These are phyloP conservation scores for Norana najaformis DNA, from an alignment of 2,888 invertebrate genomes.

Conservation along the genomic window DNA sequence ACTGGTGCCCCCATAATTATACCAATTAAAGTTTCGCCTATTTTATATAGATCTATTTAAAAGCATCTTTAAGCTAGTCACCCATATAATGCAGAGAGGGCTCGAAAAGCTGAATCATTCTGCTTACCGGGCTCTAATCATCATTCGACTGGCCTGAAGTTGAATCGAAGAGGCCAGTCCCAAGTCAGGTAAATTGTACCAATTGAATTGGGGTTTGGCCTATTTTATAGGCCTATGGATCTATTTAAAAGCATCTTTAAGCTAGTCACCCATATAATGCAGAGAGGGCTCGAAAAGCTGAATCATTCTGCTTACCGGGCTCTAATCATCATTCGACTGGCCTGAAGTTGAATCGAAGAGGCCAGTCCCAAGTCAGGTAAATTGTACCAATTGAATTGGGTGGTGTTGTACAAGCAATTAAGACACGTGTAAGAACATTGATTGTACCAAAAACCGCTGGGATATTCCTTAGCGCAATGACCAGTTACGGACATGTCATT, in stretches of 20 bases:
- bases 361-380: not conserved
- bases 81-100: too few species aligned
- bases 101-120: too few species aligned
- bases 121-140: not conserved
- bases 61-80: too few species aligned
- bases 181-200: not conserved
- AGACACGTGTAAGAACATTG: not conserved
- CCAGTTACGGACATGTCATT: not conserved
- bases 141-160: conserved; percentile 7
- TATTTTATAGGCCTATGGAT: too few species aligned
- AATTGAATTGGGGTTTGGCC: too few species aligned
- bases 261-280: too few species aligned
- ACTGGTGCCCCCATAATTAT: too few species aligned
- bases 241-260: too few species aligned
- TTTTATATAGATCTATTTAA: too few species aligned
- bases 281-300: too few species aligned
- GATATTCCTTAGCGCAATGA: not conserved
- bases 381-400: not conserved
- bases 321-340: not conserved
- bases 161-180: not conserved
- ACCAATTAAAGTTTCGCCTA: too few species aligned
- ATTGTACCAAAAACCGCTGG: not conserved
- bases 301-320: too few species aligned
- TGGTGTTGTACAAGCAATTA: not conserved
- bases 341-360: not conserved